These are phyloP conservation scores for Plagodis dolabraria DNA, from an alignment of 2,888 invertebrate genomes.

Conservation along the genomic window DNA sequence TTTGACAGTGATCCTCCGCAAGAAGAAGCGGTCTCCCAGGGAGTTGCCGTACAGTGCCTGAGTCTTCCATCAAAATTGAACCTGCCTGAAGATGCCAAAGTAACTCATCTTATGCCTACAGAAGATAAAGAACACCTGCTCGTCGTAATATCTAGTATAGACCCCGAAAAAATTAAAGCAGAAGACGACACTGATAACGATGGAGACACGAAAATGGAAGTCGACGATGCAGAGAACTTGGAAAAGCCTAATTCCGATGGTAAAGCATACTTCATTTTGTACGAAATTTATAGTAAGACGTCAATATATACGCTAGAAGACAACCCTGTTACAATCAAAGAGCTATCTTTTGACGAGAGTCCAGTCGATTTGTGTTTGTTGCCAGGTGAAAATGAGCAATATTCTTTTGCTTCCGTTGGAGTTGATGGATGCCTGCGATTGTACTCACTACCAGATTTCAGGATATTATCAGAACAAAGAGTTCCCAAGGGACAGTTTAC, in stretches of 20 bases:
- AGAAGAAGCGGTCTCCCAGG: constrained; percentile 72
- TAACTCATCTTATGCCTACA: constrained; percentile 88
- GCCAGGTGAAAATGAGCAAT: constrained; percentile 82
- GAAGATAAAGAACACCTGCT: constrained; percentile 88
- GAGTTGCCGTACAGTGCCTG: constrained; percentile 85
- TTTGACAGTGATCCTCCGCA: constrained; percentile 76
- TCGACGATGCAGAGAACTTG: constrained; percentile 63
- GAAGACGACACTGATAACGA: constrained; percentile 66
- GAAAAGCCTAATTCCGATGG: constrained; percentile 61
- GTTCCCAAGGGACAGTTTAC: constrained; percentile 90
- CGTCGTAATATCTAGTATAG: constrained; percentile 81
- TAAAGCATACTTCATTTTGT: constrained; percentile 71
- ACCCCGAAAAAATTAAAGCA: constrained; percentile 60
- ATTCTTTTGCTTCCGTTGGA: constrained; percentile 90
- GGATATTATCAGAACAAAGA: constrained; percentile 87
- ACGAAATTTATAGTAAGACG: constrained; percentile 68
- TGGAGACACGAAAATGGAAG: constrained; percentile 76
- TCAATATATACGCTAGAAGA: constrained; percentile 78
- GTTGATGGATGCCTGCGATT: constrained; percentile 90
- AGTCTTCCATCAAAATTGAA: constrained; percentile 80
- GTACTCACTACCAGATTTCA: constrained; percentile 89
- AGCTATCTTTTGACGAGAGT: constrained; percentile 86
- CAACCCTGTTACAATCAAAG: constrained; percentile 85
- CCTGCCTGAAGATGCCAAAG: constrained; percentile 76
- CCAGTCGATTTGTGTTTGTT: constrained; percentile 89